Base-by-base conservation (phyloP, 2,113 vertebrate genomes). In the Scalopus aquaticus region DNA sequence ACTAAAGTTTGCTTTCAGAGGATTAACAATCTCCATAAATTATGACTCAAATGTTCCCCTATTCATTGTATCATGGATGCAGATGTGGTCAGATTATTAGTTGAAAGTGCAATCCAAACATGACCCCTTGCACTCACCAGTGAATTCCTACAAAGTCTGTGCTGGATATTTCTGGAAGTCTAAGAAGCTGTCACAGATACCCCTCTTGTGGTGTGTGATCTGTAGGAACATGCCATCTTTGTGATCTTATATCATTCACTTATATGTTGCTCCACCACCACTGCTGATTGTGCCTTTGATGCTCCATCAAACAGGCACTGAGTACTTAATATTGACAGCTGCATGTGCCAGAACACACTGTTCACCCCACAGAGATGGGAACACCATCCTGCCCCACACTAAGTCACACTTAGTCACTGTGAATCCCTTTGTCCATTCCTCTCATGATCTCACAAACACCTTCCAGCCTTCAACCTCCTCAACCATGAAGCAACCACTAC, bases 321-420 rank as follows among this genome's bases (percentile, higher is more conserved):
- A 22, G 32, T 3, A 26, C 12, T 11, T 22, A 79, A 0, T 9
- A 37, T 28, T 56, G 60, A 42, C 39, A 60, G 22, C 6, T 30
- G 2, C 11, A 5, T 19, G 49, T 22, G 7, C 42, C 19, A 62
- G 13, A 76, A 54, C 1, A 6, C 2, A 19, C 0, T 11, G 1
- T 37, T 9, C 30, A 32, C 16, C 16, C 56, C 26, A 67, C 30
- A 56, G 22, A 74, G 5, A 1, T 6, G 11, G 5, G 2, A 26
- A n/a, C 56, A 49, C 72, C 58, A 80, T 10, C 8, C 76, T 20
- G 11, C 2, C 6, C n/a, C 6, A 37, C 5, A 32, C 11, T 5
- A 9, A 1, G 2, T 39, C 88, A 94, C 26, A 35, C 6, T 2
- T 26, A 35, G 15, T 85, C 35, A 42, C 26, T 65, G 1, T 3